Evolutionary conservation across 2,113 vertebrate species (phyloP), one percentile per base, ranked within the genome.

Genomic region (Pionites leucogaster): DNA sequence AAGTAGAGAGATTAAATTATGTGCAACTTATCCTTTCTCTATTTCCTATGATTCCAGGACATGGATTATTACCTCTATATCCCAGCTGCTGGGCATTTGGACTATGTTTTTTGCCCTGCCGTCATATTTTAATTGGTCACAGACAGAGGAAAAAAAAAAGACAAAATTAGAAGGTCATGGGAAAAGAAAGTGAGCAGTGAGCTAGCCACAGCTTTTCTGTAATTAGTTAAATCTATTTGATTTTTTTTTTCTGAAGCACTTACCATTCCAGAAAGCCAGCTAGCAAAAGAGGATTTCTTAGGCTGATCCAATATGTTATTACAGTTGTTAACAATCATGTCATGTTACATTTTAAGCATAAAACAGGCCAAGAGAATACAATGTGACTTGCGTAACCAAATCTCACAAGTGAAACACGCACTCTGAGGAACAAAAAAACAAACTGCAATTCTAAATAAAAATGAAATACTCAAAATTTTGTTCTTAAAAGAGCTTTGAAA

Each of bases 371-470:
- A 60, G 25, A 90, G 88, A 97, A 94, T 83, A 93, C 96, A 97
- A 96, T 96, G 84, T 50, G 78, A 88, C 76, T 97, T 96, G 93
- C 85, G 3, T 60, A 96, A 97, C 85, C 74, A 93, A 91, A 93
- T 88, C 93, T 93, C 92, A 55, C 71, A 88, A 97, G 60, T 55
- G 70, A 96, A 93, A 93, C 75, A 96, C 4, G 46, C 87, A 90
- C 50, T 92, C 74, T 44, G 67, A 94, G 76, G 68, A 96, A 95
- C 82, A 95, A 92, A 94, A 93, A 90, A 50, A 0, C 88, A 88
- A 95, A 92, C 12, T 88, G 64, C 79, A 90, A 80, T 77, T 82
- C 75, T 79, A 76, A 94, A 88, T 63, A 95, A 93, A 96, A 96
- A 82, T 88, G 72, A 95, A 95, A 93, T 88, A 65, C 82, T 90